These are phyloP conservation scores for Cybosia mesomella DNA, from an alignment of 2,888 invertebrate species.

Conservation along the genomic window DNA sequence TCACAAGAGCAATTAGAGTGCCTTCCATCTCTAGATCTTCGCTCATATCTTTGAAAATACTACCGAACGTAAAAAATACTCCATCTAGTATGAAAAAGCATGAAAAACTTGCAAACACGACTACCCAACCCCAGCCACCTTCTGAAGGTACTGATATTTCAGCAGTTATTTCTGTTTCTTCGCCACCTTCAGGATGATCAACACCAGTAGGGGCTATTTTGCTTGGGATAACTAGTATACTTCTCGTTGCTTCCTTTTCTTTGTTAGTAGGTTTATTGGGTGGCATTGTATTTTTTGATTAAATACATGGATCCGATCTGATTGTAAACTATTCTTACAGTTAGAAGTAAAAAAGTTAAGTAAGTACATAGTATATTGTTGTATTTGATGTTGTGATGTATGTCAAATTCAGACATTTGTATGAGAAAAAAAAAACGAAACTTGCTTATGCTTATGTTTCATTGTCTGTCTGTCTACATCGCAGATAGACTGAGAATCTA, in stretches of 20 bases:
- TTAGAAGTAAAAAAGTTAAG: conserved; percentile 1
- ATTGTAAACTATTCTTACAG: conserved; percentile 6
- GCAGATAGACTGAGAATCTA: no score
- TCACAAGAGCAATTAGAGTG: conserved; percentile 69
- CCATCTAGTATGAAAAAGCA: conserved; percentile 74
- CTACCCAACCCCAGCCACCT: conserved; percentile 82
- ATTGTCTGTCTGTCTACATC: no score
- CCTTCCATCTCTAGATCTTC: conserved; percentile 63
- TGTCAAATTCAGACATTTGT: conserved; percentile 4
- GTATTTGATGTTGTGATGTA: conserved; percentile 4
- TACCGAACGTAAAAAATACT: conserved; percentile 74
- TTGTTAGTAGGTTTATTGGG: conserved; percentile 43
- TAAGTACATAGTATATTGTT: neutral
- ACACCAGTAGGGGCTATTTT: conserved; percentile 55
- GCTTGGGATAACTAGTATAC: conserved; percentile 65
- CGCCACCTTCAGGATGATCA: conserved; percentile 67
- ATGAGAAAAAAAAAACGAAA: neutral
- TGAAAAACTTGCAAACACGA: conserved; percentile 68
- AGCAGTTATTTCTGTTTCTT: conserved; percentile 81
- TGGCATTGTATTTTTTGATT: conserved; percentile 34
- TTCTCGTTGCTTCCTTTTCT: conserved; percentile 57
- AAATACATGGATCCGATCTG: conserved; percentile 1
- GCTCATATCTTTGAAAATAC: conserved; percentile 67
- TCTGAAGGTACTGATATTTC: conserved; percentile 77
- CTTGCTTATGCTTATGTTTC: no score